Evolutionary conservation across 2,888 invertebrate genomes (phyloP), one percentile per base, ranked within the genome.

Genomic region (Nomada fucata): DNA sequence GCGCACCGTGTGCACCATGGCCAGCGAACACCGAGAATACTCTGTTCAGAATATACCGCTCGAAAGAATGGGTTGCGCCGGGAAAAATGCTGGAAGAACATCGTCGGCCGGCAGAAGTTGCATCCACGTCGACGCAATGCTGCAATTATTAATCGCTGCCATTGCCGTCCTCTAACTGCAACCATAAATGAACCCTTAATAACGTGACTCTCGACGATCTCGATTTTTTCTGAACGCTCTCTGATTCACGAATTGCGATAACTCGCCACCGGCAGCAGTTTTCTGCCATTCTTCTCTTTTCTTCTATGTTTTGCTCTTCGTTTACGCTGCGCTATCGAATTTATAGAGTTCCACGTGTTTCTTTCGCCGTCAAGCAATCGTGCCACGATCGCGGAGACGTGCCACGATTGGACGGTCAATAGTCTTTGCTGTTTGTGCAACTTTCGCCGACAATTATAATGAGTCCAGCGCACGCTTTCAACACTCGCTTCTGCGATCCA

Each of bases 51-150:
- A 96, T 92, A 96, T 97, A 95, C 97, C 97, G 0, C 94, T 97
- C 82, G 97, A 97, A 87, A 96, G 96, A 92, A 97, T 97, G 97
- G 96, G 96, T 92, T 97, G 97, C 94, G 96, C 96, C 84, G 96
- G 97, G 90, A 96, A 97, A 94, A 95, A 90, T 70, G 86, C 88
- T 9, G 91, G 89, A 77, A 90, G 88, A 86, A 92, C 89, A 55
- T 91, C 89, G 76, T 82, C 86, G 2, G 63, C 76, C 2, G 26
- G 29, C 36, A 50, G 36, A 10, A 29, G 52, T 11, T 44, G 53
- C 63, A 0, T 74, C 36, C 82, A 71, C 64, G 50, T 82, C 52
- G 70, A 76, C n/a, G 67, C 57, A 44, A 75, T 84, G 53, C 36
- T 82, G 4, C 60, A 71, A 44, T 23, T 79, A 44, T 26, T 86